Conservation (phyloP, 2,888 invertebrate species). For the Acrocyrtus sp. region DNA sequence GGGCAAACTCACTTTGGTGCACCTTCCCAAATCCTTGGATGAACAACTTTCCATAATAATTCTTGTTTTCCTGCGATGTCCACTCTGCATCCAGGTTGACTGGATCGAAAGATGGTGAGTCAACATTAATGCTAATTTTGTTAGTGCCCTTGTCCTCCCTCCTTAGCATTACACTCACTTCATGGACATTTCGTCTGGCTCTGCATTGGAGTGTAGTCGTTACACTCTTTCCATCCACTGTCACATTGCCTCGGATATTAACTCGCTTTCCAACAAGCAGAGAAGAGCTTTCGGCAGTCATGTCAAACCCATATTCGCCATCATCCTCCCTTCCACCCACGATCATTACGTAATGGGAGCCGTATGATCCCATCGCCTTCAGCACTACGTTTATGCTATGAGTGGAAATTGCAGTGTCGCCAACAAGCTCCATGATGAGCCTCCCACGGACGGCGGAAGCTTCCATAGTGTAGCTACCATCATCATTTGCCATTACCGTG, state of each 20-base stretch:
- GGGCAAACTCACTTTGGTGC: slow-evolving; percentile 42
- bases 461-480: slow-evolving; percentile 34
- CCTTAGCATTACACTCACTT: slow-evolving; percentile 15
- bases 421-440: slow-evolving; percentile 35
- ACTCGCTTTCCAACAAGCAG: slow-evolving; percentile 58
- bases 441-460: slow-evolving; percentile 28
- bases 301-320: slow-evolving; percentile 30
- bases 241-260: slow-evolving; percentile 28
- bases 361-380: slow-evolving; percentile 50
- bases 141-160: slow-evolving; percentile 25
- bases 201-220: slow-evolving; percentile 51
- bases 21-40: slow-evolving; percentile 20
- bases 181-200: slow-evolving; percentile 55
- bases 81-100: slow-evolving; percentile 47
- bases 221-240: slow-evolving; percentile 31
- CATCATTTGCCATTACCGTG: slow-evolving; percentile 28
- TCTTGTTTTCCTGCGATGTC: slow-evolving; percentile 14
- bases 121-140: slow-evolving; percentile 45
- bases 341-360: slow-evolving; percentile 43
- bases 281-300: slow-evolving; percentile 57
- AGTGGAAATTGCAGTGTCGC: slow-evolving; percentile 29
- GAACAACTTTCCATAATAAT: slow-evolving; percentile 29
- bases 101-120: slow-evolving; percentile 59
- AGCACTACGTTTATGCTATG: slow-evolving; percentile 16
- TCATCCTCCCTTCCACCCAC: slow-evolving; percentile 14